Conservation (phyloP, 2,888 invertebrate genomes). For the Latheticus oryzae region DNA sequence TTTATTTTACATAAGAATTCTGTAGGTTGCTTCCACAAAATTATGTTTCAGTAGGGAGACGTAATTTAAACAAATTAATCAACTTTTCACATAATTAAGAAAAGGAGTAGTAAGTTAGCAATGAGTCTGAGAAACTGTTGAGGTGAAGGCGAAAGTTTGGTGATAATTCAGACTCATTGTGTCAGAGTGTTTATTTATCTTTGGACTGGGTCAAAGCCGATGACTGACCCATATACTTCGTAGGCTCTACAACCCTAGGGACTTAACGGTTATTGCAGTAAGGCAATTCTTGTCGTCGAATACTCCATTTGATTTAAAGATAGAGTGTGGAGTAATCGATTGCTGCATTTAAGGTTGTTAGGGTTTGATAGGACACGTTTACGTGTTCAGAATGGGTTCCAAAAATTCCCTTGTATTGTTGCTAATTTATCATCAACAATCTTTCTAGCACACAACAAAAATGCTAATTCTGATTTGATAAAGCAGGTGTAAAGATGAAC, state of each 20-base stretch:
- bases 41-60: conserved; percentile 11
- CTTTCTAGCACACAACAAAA: too few species aligned
- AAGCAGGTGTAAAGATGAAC: too few species aligned
- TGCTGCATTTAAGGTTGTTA: conserved; percentile 4
- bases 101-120: neutral
- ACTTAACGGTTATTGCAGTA: conserved; percentile 14
- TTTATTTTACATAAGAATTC: too few species aligned
- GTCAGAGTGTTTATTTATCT: conserved; percentile 17
- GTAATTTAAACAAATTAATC: conserved; percentile 25
- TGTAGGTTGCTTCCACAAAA: too few species aligned
- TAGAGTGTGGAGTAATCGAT: conserved; percentile 13
- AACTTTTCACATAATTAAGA: conserved; percentile 21
- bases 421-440: too few species aligned
- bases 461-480: conserved; percentile 3
- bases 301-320: conserved; percentile 23
- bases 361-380: conserved; percentile 5
- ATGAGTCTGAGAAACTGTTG: conserved; percentile 2
- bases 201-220: conserved; percentile 15
- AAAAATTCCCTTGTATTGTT: too few species aligned
- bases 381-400: conserved; percentile 10
- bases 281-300: conserved; percentile 13
- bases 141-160: neutral
- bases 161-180: conserved; percentile 16
- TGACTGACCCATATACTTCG: conserved; percentile 9
- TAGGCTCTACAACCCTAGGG: neutral